These are phyloP conservation scores for Gymnobelideus leadbeateri DNA, from an alignment of 2,113 vertebrate genomes.

Conservation along the genomic window DNA sequence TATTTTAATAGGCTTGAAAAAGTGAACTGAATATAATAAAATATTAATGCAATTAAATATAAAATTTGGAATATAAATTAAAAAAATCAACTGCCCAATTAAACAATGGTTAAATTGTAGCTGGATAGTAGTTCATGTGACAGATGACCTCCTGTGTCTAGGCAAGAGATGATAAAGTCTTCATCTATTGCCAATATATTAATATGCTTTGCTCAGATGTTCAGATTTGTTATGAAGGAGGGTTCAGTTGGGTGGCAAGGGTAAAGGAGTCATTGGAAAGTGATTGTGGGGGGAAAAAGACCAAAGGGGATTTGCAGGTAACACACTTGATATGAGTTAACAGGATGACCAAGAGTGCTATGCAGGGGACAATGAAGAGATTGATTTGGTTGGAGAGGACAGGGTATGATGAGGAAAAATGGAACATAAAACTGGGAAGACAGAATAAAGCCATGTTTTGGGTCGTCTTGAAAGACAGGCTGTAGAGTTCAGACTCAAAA, in stretches of 20 bases:
- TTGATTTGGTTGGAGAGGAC: neutral
- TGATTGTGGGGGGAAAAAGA: neutral
- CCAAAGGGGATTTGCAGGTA: neutral
- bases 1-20: neutral
- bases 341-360: neutral
- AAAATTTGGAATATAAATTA: neutral
- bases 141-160: neutral
- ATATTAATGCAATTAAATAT: neutral
- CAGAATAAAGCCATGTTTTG: neutral
- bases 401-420: neutral
- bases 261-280: neutral
- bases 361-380: neutral
- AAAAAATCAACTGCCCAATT: neutral
- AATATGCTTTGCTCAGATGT: neutral
- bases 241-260: neutral
- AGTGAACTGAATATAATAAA: neutral
- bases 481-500: neutral
- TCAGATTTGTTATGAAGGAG: neutral
- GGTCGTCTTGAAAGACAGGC: neutral
- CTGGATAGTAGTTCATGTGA: neutral
- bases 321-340: neutral
- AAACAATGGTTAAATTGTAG: neutral
- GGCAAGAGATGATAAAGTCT: neutral
- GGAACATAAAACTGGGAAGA: neutral
- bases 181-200: neutral